phyloP scores from a whole-genome alignment of 2,113 vertebrate species.

The Eidolon helvum region DNA sequence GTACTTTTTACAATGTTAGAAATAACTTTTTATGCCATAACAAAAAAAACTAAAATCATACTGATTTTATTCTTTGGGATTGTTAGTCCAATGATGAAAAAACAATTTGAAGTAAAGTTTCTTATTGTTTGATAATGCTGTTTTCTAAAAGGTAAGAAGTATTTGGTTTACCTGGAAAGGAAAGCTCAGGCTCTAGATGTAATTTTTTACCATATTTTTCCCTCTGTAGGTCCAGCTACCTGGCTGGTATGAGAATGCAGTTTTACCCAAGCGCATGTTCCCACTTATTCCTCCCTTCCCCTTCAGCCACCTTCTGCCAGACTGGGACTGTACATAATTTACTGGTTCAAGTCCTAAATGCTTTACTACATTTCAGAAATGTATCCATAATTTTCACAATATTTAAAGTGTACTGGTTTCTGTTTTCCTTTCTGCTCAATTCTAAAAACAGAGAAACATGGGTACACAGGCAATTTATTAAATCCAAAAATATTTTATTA shows the following conservation, averaged over 20 bases:
- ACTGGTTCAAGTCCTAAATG: background rate
- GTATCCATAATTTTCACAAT: background rate
- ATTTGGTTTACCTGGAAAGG: background rate
- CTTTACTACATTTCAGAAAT: slow-evolving; percentile 7
- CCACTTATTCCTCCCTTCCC: background rate
- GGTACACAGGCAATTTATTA: background rate
- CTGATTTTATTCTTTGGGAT: background rate
- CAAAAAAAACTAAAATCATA: slow-evolving; percentile 38
- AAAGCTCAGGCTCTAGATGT: background rate
- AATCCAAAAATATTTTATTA: background rate
- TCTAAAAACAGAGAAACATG: slow-evolving; percentile 1
- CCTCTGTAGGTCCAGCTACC: background rate
- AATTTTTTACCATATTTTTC: background rate
- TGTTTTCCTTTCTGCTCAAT: slow-evolving; percentile 9
- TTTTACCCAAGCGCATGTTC: background rate
- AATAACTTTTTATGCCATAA: background rate
- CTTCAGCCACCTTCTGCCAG: background rate
- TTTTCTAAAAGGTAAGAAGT: background rate
- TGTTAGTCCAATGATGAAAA: background rate
- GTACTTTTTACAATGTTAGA: background rate
- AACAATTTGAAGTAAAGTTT: background rate
- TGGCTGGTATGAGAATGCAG: background rate
- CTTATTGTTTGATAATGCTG: background rate
- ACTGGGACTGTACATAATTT: background rate
- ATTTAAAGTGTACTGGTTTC: background rate